Base-by-base conservation (phyloP, 2,113 vertebrate species). In the Nothoprocta perdicaria region DNA sequence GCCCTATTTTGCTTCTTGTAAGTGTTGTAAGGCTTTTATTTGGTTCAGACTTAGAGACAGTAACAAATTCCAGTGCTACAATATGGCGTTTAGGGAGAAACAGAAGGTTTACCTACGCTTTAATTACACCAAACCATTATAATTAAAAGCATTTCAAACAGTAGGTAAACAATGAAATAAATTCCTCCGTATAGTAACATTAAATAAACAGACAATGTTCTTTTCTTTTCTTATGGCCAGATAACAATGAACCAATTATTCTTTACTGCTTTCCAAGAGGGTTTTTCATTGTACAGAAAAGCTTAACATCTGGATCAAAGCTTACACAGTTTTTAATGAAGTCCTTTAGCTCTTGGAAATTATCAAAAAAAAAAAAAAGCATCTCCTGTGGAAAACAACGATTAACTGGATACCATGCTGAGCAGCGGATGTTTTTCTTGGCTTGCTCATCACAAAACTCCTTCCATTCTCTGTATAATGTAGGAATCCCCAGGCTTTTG, bases 261-360 rank as follows among this genome's bases (percentile, higher is more conserved):
- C 79, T 88, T 93, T 85, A 77, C 72, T 46, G 60, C 57, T 89
- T 89, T 95, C 61, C 53, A 83, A 48, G 73, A 85, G 38, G 43
- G 43, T 52, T 92, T 89, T 45, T 80, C 23, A 9, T 87, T 84
- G 46, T 80, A 85, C 31, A 68, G 68, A 74, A 60, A 80, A 41
- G 43, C 67, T 93, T 94, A 96, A 94, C 95, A 93, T 95, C 92
- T 95, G 95, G 95, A 95, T 94, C 94, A 63, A 85, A 80, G 72
- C 46, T 84, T 93, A 68, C 41, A 31, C 67, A 57, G 26, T 68
- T 93, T 89, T 89, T 92, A 95, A 93, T 94, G 60, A 93, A 95
- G 90, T 90, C 72, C 79, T 95, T 94, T 91, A 94, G 65, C 65
- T 89, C 89, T 72, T 43, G 55, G 75, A 93, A 96, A 95, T 94